These are phyloP conservation scores for Pristis pectinata DNA, from an alignment of 2,797 vertebrate genomes.

Conservation along the genomic window DNA sequence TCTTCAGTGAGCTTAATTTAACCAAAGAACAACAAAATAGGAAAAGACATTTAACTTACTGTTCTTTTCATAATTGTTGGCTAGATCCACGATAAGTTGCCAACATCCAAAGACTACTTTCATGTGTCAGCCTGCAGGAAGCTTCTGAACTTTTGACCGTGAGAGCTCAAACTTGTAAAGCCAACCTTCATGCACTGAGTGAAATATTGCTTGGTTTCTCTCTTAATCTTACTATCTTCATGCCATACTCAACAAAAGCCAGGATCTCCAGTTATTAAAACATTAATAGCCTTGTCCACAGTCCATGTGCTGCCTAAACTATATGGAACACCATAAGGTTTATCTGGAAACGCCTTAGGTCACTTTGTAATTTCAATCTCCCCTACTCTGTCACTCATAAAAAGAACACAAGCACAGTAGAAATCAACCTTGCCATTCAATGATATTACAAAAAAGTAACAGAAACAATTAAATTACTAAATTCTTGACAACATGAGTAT, in stretches of 20 bases:
- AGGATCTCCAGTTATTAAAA: not conserved
- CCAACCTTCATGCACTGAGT: not conserved
- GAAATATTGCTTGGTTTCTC: not conserved
- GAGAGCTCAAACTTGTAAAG: not conserved
- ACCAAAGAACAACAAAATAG: not conserved
- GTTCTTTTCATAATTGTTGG: not conserved
- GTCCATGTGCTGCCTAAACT: not conserved
- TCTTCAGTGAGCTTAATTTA: not conserved
- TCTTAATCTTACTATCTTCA: not conserved
- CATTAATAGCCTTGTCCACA: too few relatives aligned
- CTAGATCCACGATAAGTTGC: not conserved
- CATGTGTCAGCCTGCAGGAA: not conserved
- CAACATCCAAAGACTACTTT: not conserved
- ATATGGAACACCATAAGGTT: not conserved
- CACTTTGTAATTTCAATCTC: not conserved
- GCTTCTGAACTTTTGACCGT: not conserved
- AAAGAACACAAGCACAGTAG: not conserved
- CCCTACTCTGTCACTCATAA: not conserved
- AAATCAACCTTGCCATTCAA: not conserved
- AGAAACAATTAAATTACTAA: not conserved
- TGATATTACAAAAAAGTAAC: not conserved
- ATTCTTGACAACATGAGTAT: slow-evolving; percentile 16
- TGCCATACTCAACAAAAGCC: not conserved
- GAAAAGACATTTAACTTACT: not conserved
- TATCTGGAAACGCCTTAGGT: not conserved